phyloP scores from a whole-genome alignment of 2,797 vertebrate species.

The Danio choprae region DNA sequence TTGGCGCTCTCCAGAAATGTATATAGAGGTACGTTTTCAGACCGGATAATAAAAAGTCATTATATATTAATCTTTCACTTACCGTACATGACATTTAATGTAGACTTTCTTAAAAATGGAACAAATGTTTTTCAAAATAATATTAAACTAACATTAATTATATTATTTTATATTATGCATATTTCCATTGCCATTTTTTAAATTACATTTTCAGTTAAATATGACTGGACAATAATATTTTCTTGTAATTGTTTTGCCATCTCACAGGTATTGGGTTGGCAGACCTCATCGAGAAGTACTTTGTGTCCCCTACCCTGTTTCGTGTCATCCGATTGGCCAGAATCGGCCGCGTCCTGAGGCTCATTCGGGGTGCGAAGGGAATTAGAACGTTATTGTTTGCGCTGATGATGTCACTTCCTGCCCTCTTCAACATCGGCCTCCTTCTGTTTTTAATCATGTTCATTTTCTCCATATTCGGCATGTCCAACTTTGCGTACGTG shows the following conservation, averaged over 20 bases:
- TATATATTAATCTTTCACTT: background rate
- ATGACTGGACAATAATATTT: background rate
- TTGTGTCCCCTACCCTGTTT: conserved; percentile 92
- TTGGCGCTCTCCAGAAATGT: too few species aligned
- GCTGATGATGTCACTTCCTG: conserved; percentile 97
- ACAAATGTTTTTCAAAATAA: background rate
- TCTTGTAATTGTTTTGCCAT: background rate
- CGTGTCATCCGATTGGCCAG: conserved; percentile 93
- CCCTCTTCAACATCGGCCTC: conserved; percentile 95
- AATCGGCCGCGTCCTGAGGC: conserved; percentile 88
- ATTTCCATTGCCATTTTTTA: background rate
- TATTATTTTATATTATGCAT: too few species aligned
- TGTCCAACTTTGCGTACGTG: conserved; percentile 95
- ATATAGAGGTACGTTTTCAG: too few species aligned
- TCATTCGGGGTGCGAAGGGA: conserved; percentile 92
- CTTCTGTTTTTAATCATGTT: conserved; percentile 98
- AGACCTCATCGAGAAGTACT: conserved; percentile 94
- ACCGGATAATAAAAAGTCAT: too few species aligned
- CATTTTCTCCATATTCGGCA: conserved; percentile 95
- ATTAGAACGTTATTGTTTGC: conserved; percentile 93
- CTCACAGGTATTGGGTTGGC: conserved; percentile 86
- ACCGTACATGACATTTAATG: background rate
- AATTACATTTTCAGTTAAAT: background rate
- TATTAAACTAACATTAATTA: background rate
- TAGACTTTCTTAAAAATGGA: background rate